These are phyloP conservation scores for Vireo altiloquus DNA, from an alignment of 2,113 vertebrate species.

Conservation along the genomic window DNA sequence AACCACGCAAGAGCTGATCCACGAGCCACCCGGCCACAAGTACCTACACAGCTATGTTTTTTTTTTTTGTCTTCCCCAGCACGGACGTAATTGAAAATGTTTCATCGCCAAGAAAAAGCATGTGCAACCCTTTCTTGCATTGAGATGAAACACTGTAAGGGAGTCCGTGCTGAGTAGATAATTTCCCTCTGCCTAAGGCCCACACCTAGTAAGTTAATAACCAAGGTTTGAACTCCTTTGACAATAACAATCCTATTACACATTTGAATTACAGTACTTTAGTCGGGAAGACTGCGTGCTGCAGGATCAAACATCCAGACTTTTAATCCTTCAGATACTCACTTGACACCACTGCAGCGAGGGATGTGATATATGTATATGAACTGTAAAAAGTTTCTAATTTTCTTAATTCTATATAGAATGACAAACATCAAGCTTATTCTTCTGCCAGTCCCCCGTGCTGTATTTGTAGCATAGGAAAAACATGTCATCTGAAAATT, in stretches of 20 bases:
- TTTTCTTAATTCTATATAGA: not conserved
- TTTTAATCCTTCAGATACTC: not conserved
- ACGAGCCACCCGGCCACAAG: not conserved
- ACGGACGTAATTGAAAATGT: not conserved
- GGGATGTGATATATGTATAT: rapidly evolving
- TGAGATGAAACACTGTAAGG: not conserved
- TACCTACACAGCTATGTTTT: not conserved
- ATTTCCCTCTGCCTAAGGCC: not conserved
- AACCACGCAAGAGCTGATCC: not conserved
- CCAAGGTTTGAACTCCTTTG: not conserved
- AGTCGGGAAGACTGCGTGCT: not conserved
- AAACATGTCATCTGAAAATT: not conserved
- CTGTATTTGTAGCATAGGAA: not conserved
- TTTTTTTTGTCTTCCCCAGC: not conserved
- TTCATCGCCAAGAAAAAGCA: not conserved
- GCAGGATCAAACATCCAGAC: not conserved
- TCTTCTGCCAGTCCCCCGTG: not conserved
- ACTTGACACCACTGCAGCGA: rapidly evolving
- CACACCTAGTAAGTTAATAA: not conserved
- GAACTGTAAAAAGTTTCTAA: not conserved
- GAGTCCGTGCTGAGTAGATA: not conserved
- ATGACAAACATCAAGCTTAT: not conserved
- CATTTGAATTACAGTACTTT: not conserved
- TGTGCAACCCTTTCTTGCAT: not conserved
- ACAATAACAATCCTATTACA: not conserved